Evolutionary conservation across 2,113 vertebrate genomes (phyloP).

Genomic region (Litocranius walleri): DNA sequence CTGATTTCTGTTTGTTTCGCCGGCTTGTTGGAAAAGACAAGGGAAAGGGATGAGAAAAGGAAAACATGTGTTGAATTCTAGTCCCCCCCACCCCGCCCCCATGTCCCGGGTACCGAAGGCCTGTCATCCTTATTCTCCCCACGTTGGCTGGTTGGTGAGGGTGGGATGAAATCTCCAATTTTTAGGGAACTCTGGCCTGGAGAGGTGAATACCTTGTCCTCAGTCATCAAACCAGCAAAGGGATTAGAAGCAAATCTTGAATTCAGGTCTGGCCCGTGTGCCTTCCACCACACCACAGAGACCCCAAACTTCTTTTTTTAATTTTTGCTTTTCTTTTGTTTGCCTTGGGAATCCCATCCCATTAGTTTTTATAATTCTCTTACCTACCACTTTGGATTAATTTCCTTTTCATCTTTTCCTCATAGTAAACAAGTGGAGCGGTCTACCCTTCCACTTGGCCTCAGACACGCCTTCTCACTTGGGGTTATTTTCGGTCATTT

Average conservation of each 20-base stretch:
- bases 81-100: accelerated
- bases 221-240: accelerated
- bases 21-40: background rate
- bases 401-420: background rate
- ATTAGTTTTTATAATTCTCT: background rate
- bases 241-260: background rate
- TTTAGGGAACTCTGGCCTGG: background rate
- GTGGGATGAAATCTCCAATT: background rate
- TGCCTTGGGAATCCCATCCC: background rate
- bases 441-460: slow-evolving; percentile 36
- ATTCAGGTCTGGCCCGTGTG: background rate
- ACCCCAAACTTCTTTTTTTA: background rate
- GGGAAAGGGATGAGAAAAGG: background rate
- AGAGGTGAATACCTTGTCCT: background rate
- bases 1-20: background rate
- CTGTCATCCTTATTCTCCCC: background rate
- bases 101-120: background rate
- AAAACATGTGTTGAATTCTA: background rate
- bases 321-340: background rate
- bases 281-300: background rate
- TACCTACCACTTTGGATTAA: background rate
- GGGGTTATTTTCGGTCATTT: slow-evolving; percentile 69
- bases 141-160: accelerated
- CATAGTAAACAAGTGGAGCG: background rate
- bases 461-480: slow-evolving; percentile 56